Percentiles rank a stretch among this genome's conserved stretches.
Evolutionary conservation across 2,113 vertebrate genomes (phyloP).

Genomic region (Hydrolagus affinis): DNA sequence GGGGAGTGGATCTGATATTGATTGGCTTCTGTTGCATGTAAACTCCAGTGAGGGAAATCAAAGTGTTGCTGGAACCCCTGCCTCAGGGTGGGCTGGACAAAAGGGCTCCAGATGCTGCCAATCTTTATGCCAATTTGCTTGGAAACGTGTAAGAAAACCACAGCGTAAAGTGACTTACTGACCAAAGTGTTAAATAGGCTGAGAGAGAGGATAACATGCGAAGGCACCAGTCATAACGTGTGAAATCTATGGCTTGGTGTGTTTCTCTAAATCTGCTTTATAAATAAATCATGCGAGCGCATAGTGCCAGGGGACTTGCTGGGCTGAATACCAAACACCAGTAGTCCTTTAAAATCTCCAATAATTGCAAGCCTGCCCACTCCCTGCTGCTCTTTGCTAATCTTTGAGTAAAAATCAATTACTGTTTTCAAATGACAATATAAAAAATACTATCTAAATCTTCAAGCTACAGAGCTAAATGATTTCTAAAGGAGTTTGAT

Average conservation of each 20-base stretch:
- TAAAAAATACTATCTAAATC: background rate
- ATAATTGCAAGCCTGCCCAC: background rate
- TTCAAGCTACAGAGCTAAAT: conserved; percentile 14
- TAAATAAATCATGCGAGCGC: background rate
- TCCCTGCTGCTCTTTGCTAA: background rate
- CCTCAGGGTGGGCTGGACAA: too few species aligned
- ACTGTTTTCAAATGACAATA: background rate
- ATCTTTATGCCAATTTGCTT: too few species aligned
- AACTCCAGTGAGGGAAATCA: too few species aligned
- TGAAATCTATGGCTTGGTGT: background rate
- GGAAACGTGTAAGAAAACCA: too few species aligned
- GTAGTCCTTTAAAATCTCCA: background rate
- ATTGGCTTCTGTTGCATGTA: too few species aligned
- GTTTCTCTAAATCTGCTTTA: background rate
- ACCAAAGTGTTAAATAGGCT: too few species aligned
- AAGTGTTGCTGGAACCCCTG: too few species aligned
- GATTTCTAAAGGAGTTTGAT: conserved; percentile 7
- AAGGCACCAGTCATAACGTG: background rate
- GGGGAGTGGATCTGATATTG: too few species aligned
- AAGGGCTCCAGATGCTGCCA: too few species aligned
- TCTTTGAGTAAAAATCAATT: background rate
- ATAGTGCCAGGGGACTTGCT: background rate
- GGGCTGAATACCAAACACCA: background rate
- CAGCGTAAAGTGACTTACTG: too few species aligned
- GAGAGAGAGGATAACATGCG: background rate